phyloP scores from a whole-genome alignment of 1,140 invertebrate species.

The Drosophila chauvacae region DNA sequence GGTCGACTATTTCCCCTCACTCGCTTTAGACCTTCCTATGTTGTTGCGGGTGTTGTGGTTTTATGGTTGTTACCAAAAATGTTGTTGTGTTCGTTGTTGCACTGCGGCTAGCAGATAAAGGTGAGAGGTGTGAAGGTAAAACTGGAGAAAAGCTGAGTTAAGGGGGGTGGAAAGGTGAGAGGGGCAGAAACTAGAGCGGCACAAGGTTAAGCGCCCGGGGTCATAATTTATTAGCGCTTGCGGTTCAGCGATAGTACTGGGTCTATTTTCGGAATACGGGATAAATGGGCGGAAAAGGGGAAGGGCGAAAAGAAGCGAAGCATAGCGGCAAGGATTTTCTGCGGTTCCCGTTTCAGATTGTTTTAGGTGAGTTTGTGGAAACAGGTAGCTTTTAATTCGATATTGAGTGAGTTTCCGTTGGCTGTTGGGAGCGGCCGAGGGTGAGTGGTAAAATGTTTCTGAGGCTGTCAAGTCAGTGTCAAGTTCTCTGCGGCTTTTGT shows the following conservation, averaged over 20 bases:
- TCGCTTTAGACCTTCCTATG: conserved; percentile 52
- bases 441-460: conserved; percentile 29
- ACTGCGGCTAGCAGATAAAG: conserved; percentile 53
- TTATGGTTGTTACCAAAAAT: conserved; percentile 53
- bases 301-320: neutral
- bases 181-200: conserved; percentile 31
- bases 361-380: conserved; percentile 61
- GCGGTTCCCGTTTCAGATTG: conserved; percentile 61
- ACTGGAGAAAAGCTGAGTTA: neutral
- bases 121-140: conserved; percentile 22
- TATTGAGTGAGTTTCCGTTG: conserved; percentile 37
- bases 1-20: neutral
- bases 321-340: conserved; percentile 38
- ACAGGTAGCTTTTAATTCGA: conserved; percentile 62
- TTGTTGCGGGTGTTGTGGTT: conserved; percentile 69
- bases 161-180: conserved; percentile 13
- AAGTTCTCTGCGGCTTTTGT: conserved; percentile 39
- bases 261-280: conserved; percentile 30
- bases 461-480: conserved; percentile 13
- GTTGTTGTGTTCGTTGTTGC: conserved; percentile 35
- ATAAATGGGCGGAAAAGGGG: conserved; percentile 13
- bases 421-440: neutral
- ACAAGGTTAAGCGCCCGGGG: conserved; percentile 70
- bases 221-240: conserved; percentile 81
- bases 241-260: conserved; percentile 44